Evolutionary conservation across 2,797 vertebrate genomes (phyloP).

Genomic region (Nasua narica): DNA sequence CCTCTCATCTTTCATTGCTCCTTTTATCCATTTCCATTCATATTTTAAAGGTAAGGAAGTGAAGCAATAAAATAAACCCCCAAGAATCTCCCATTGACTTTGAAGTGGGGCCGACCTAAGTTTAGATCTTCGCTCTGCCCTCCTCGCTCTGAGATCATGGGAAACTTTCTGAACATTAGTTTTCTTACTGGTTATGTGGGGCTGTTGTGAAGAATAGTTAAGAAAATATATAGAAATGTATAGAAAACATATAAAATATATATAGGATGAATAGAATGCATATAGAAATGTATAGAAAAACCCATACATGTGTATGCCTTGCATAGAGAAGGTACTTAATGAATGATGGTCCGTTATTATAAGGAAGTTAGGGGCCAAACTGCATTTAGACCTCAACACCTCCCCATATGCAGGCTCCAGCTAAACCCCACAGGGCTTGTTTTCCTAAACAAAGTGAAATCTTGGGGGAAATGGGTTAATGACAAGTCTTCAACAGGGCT

Average conservation of each 20-base stretch:
- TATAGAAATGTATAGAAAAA: background rate
- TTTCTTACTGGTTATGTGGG: slow-evolving; percentile 2
- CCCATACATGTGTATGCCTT: background rate
- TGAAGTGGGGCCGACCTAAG: background rate
- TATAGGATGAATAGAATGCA: too few species aligned
- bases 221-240: background rate
- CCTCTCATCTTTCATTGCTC: background rate
- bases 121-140: background rate
- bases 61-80: background rate
- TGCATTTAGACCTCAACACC: slow-evolving; percentile 26
- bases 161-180: background rate
- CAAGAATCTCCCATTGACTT: background rate
- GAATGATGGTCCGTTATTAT: background rate
- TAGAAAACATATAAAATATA: too few species aligned
- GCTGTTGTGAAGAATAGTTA: background rate
- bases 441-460: slow-evolving; percentile 36
- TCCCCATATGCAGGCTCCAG: background rate
- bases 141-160: background rate
- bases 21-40: background rate
- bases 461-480: slow-evolving; percentile 33
- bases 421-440: background rate
- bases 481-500: slow-evolving; percentile 3
- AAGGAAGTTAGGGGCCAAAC: background rate
- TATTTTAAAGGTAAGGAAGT: background rate
- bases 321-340: background rate